phyloP scores from a whole-genome alignment of 2,113 vertebrate species.

The Penelope pileata region DNA sequence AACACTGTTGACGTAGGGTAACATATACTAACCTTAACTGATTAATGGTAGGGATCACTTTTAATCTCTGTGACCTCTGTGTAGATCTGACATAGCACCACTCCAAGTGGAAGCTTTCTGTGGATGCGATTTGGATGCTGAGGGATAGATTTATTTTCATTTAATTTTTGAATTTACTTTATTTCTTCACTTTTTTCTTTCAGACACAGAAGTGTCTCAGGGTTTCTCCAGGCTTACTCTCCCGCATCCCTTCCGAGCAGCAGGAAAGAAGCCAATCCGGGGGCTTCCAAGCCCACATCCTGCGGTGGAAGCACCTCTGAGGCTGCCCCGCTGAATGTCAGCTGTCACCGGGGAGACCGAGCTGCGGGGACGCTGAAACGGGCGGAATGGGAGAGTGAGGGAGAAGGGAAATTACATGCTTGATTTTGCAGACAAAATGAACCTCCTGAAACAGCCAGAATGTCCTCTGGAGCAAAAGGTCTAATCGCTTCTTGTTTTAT shows the following conservation, averaged over 20 bases:
- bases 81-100: not conserved
- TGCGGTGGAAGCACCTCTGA: not conserved
- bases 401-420: constrained; percentile 41
- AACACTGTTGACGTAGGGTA: not conserved
- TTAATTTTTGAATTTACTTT: fast-evolving
- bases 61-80: not conserved
- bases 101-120: not conserved
- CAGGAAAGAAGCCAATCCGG: not conserved
- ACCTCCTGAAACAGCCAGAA: not conserved
- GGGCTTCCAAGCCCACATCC: not conserved
- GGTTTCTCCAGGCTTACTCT: not conserved
- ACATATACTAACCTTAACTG: not conserved
- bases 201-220: fast-evolving
- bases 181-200: not conserved
- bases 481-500: not conserved
- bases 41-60: not conserved
- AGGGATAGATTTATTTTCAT: not conserved
- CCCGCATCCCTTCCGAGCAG: fast-evolving
- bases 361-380: not conserved
- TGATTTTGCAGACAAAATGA: constrained; percentile 48
- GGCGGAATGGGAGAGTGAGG: not conserved
- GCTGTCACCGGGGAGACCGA: constrained; percentile 17
- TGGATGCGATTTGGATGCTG: fast-evolving
- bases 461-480: not conserved
- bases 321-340: not conserved